A percentile compares a stretch with the other conserved stretches of the same genome.
Evolutionary conservation across 2,797 vertebrate species (phyloP).

Genomic region (Coccyzus lansbergi): DNA sequence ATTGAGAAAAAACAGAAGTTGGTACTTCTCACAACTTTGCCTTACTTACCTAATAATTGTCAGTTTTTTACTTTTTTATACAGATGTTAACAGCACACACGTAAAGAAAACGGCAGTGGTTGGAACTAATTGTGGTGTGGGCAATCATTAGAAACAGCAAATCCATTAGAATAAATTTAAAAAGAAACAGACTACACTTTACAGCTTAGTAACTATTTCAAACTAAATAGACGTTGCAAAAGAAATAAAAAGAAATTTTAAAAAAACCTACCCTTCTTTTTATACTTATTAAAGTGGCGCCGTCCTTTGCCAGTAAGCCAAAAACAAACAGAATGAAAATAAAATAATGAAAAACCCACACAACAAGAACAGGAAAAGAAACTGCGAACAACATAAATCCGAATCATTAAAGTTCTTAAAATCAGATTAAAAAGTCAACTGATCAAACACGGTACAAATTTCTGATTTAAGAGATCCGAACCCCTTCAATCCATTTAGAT

Average conservation of each 20-base stretch:
- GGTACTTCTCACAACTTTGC: slow-evolving; percentile 42
- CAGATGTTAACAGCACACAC: slow-evolving; percentile 29
- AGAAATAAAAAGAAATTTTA: slow-evolving; percentile 62
- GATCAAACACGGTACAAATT: slow-evolving; percentile 30
- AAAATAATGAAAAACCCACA: slow-evolving; percentile 62
- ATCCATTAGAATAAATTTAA: slow-evolving; percentile 13
- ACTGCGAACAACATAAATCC: slow-evolving; percentile 27
- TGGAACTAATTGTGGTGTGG: neutral
- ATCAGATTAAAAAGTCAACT: slow-evolving; percentile 41
- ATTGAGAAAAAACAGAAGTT: slow-evolving; percentile 19
- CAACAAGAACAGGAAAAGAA: slow-evolving; percentile 51
- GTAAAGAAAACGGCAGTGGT: neutral
- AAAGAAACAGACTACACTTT: slow-evolving; percentile 35
- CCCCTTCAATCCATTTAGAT: neutral
- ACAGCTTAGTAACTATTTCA: slow-evolving; percentile 34
- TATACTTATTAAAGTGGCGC: slow-evolving; percentile 76
- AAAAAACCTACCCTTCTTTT: slow-evolving; percentile 70
- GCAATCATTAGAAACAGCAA: slow-evolving; percentile 13
- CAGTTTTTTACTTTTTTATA: neutral
- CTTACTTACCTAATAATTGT: slow-evolving; percentile 43
- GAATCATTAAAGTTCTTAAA: slow-evolving; percentile 55
- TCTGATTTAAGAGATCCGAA: slow-evolving; percentile 5
- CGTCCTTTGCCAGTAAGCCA: slow-evolving; percentile 74
- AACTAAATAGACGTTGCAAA: slow-evolving; percentile 43
- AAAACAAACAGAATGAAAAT: slow-evolving; percentile 69